Percentiles rank a stretch among this genome's conserved stretches.
Evolutionary conservation across 2,113 vertebrate species (phyloP).

Genomic region (Sciurus niger): DNA sequence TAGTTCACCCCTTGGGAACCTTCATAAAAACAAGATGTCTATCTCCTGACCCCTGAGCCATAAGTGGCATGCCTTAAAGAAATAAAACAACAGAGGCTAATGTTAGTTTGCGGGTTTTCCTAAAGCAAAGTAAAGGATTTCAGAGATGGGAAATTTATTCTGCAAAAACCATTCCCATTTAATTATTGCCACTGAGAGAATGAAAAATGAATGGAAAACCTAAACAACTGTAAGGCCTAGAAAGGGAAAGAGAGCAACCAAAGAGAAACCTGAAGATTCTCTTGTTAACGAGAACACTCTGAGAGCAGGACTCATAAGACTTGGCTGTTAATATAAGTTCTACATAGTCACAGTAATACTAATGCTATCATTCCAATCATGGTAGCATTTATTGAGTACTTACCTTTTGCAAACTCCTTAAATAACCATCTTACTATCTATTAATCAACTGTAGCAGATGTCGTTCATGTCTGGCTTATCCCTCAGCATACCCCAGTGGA

Average conservation of each 20-base stretch:
- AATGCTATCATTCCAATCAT: neutral
- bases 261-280: neutral
- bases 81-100: conserved; percentile 36
- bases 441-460: neutral
- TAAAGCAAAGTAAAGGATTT: conserved; percentile 49
- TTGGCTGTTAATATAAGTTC: neutral
- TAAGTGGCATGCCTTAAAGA: conserved; percentile 59
- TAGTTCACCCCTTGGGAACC: conserved; percentile 62
- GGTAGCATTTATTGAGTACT: neutral
- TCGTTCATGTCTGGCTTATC: neutral
- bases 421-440: neutral
- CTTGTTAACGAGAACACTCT: neutral
- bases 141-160: conserved; percentile 15
- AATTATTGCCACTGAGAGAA: conserved; percentile 15
- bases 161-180: conserved; percentile 16
- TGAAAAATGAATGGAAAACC: neutral
- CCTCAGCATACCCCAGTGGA: neutral
- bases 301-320: neutral
- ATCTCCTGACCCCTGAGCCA: conserved; percentile 56
- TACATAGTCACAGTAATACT: neutral
- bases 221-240: neutral
- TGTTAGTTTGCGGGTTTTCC: conserved; percentile 45
- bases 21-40: conserved; percentile 75
- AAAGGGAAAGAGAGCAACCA: neutral
- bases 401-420: neutral